Percentiles rank a stretch among this genome's conserved stretches.
Evolutionary conservation across 2,888 invertebrate species (phyloP).

Genomic region (Mythimna lalbum): DNA sequence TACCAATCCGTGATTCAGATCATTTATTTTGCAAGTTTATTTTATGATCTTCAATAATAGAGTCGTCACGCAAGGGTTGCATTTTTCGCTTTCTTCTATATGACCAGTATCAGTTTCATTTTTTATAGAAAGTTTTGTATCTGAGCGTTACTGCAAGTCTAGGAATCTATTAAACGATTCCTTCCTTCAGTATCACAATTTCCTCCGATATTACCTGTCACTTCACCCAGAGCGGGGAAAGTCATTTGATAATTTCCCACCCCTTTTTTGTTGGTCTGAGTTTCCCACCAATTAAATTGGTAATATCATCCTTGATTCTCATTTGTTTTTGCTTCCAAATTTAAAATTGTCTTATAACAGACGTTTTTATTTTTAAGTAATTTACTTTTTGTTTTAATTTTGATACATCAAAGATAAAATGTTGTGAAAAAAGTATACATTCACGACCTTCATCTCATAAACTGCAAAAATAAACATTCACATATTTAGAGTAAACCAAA

Average conservation of each 20-base stretch:
- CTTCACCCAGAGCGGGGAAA: no score
- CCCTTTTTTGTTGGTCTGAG: no score
- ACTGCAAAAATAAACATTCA: neutral
- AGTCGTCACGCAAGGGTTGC: slow-evolving; percentile 53
- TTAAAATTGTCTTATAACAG: no score
- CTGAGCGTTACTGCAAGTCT: neutral
- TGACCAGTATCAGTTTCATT: slow-evolving; percentile 11
- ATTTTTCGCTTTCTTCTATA: slow-evolving; percentile 44
- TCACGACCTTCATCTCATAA: neutral
- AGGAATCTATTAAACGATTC: no score
- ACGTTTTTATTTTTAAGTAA: no score
- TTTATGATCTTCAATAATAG: slow-evolving; percentile 16
- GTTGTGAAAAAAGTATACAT: neutral
- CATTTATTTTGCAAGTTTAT: slow-evolving; percentile 51
- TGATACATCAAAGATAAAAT: neutral
- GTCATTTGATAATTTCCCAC: no score
- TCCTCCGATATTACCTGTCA: no score
- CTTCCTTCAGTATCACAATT: no score
- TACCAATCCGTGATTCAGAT: slow-evolving; percentile 43
- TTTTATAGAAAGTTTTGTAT: slow-evolving; percentile 4
- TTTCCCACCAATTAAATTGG: no score
- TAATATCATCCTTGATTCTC: no score
- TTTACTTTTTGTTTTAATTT: neutral
- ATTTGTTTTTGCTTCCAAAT: no score
- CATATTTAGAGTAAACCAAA: slow-evolving; percentile 4